phyloP scores from a whole-genome alignment of 1,140 invertebrate species.

The Hyphantria cunea region DNA sequence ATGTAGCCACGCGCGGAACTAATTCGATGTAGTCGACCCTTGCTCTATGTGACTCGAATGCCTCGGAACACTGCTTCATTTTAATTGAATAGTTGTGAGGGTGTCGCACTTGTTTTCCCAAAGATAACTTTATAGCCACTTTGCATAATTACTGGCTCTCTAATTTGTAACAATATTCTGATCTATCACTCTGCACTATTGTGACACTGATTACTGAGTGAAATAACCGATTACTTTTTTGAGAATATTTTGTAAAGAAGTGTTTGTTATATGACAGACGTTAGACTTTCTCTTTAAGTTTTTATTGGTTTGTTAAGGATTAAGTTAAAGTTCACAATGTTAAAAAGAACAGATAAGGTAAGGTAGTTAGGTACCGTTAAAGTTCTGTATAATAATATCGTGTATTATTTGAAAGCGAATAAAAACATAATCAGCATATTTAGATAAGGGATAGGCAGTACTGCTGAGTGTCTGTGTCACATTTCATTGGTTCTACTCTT shows the following conservation, averaged over 20 bases:
- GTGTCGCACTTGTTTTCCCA: slow-evolving; percentile 69
- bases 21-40: slow-evolving; percentile 76
- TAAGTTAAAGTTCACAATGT: too few species aligned
- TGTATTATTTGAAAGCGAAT: too few species aligned
- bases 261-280: too few species aligned
- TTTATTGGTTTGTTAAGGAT: too few species aligned
- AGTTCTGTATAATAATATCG: too few species aligned
- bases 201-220: not conserved
- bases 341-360: too few species aligned
- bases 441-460: too few species aligned
- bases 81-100: slow-evolving; percentile 79
- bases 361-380: too few species aligned
- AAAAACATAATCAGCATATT: too few species aligned
- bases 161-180: slow-evolving; percentile 73
- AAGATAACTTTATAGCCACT: slow-evolving; percentile 75
- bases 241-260: not conserved
- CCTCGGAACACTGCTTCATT: slow-evolving; percentile 70
- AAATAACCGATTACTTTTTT: slow-evolving; percentile 1
- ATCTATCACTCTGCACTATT: slow-evolving; percentile 65
- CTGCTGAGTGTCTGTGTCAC: too few species aligned
- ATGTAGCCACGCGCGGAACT: slow-evolving; percentile 79
- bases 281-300: too few species aligned
- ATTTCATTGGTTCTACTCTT: too few species aligned
- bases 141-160: slow-evolving; percentile 75
- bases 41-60: slow-evolving; percentile 76